Percentiles rank a stretch among this genome's conserved stretches.
Conservation (phyloP, 1,140 invertebrate species). For the Augochlora pura region DNA sequence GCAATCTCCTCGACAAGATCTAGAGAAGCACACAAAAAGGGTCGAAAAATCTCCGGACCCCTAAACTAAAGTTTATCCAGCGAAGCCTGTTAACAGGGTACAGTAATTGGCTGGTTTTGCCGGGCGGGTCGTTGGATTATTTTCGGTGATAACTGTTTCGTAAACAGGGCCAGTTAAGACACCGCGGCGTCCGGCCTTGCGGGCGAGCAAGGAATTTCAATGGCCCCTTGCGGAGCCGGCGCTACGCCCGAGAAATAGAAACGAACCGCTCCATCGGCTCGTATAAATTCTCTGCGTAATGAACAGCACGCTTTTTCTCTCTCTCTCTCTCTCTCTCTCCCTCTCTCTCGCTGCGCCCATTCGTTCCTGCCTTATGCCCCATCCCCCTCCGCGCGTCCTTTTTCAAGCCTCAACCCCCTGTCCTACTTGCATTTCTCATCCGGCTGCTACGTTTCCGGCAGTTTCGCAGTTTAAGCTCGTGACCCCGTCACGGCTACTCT, state of each 20-base stretch:
- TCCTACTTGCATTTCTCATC: conserved; percentile 21
- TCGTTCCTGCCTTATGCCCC: neutral
- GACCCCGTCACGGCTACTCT: conserved; percentile 19
- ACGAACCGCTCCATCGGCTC: conserved; percentile 16
- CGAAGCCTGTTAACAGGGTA: no score
- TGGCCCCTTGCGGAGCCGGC: neutral
- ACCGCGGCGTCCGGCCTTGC: neutral
- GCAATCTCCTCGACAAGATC: no score
- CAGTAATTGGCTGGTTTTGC: no score
- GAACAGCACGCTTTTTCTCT: conserved; percentile 1
- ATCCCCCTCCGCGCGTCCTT: neutral
- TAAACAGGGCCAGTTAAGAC: neutral
- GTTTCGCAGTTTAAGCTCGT: conserved; percentile 27
- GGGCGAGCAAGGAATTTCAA: conserved; percentile 2
- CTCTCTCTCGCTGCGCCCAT: no score
- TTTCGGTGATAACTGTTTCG: neutral
- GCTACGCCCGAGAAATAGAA: neutral
- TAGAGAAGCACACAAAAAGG: no score
- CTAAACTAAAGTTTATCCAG: no score
- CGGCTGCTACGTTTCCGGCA: neutral
- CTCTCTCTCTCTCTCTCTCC: neutral
- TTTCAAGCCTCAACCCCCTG: neutral
- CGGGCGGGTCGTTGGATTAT: neutral
- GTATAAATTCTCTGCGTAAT: conserved; percentile 16
- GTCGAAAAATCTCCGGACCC: no score